Base-by-base conservation (phyloP, 2,113 vertebrate genomes). In the Muscicapa adusta region DNA sequence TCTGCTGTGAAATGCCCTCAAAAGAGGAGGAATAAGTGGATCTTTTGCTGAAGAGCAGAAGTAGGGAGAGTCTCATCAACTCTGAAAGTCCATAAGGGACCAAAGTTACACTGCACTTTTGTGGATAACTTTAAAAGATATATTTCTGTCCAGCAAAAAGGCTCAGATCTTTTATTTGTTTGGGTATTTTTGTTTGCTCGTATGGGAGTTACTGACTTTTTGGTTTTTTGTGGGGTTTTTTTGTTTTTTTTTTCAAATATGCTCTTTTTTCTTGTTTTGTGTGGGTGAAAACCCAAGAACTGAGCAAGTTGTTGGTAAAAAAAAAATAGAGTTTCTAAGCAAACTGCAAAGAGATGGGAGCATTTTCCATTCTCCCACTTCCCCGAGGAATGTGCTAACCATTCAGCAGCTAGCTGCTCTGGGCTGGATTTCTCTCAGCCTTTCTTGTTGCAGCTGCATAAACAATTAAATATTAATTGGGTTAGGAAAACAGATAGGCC, bases 391-490 rank as follows among this genome's bases (percentile, higher is more conserved):
- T 18, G 63, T 54, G 31, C 63, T 68, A 79, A 77, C 71, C 40
- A 29, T 66, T 62, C 60, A 33, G 47, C 63, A 40, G 43, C 58
- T 73, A 31, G 60, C 67, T 83, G 63, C 75, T 91, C 58, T 80
- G 82, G 45, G 56, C 62, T 91, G 79, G 51, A 58, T 88, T 95
- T 71, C 18, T 94, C 63, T 88, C 53, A 53, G 75, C 84, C 63
- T 89, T 85, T 82, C 58, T 84, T 94, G 63, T 80, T 91, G 76
- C 88, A 92, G 79, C 83, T 88, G 85, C 76, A 91, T 94, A 95
- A 94, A 93, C 88, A 96, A 95, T 95, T 92, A 96, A 94, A 93
- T 92, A 93, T 94, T 95, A 86, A 96, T 96, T 95, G 56, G 38
- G 40, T 68, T 67, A 88, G 72, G 62, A 86, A 88, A 92, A 66